Conservation (phyloP, 2,113 vertebrate species). For the Percopsis transmontana region DNA sequence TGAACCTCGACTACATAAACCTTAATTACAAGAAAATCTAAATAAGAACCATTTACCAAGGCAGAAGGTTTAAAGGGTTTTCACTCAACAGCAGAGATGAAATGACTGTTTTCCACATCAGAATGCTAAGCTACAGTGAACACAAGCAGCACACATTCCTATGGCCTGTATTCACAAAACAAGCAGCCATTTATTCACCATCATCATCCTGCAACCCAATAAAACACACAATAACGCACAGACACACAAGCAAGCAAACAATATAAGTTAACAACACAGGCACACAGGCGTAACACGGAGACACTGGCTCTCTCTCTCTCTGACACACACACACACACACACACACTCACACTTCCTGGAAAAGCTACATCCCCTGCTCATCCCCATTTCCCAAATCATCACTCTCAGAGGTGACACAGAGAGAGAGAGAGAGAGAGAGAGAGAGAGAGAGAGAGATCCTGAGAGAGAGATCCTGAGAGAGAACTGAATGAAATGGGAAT, state of each 20-base stretch:
- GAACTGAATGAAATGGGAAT: slow-evolving; percentile 59
- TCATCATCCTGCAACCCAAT: slow-evolving; percentile 24
- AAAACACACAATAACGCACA: slow-evolving; percentile 11
- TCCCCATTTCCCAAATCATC: slow-evolving; percentile 38
- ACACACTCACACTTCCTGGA: slow-evolving; percentile 20
- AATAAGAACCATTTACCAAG: too few relatives aligned
- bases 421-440: slow-evolving; percentile 23
- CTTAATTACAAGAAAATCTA: too few relatives aligned
- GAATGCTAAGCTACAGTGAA: slow-evolving; percentile 41
- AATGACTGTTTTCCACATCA: slow-evolving; percentile 35
- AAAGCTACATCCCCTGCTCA: slow-evolving; percentile 31
- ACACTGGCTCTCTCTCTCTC: too few relatives aligned
- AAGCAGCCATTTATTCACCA: slow-evolving; percentile 18
- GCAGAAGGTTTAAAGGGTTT: too few relatives aligned
- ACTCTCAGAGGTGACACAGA: slow-evolving; percentile 47
- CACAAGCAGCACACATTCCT: slow-evolving; percentile 37
- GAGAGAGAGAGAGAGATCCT: not conserved
- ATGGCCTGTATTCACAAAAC: slow-evolving; percentile 40
- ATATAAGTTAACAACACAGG: not conserved
- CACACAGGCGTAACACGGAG: not conserved
- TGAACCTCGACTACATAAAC: not conserved
- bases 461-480: slow-evolving; percentile 37
- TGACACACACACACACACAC: not conserved
- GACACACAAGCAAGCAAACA: not conserved
- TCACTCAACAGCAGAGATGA: not conserved